Percentiles rank a stretch among this genome's conserved stretches.
phyloP scores from a whole-genome alignment of 2,888 invertebrate species.

The Protophormia terraenovae region DNA sequence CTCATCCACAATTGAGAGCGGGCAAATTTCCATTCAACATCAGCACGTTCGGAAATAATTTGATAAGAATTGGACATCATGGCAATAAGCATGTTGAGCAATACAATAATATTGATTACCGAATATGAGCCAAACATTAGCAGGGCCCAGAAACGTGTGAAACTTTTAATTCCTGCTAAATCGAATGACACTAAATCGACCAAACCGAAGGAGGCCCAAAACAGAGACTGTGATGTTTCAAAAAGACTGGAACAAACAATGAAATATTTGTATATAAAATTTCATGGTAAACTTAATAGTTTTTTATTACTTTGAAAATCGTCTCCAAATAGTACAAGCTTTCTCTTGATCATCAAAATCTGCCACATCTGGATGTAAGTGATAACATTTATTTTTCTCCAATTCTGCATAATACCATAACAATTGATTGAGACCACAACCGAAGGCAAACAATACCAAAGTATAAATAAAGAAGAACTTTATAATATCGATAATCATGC shows the following conservation, averaged over 20 bases:
- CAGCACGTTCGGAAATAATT: slow-evolving; percentile 97
- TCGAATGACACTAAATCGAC: slow-evolving; percentile 97
- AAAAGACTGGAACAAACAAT: slow-evolving; percentile 95
- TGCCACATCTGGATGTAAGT: slow-evolving; percentile 86
- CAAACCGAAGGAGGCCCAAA: slow-evolving; percentile 99
- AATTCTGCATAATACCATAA: slow-evolving; percentile 96
- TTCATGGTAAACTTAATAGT: too few relatives aligned
- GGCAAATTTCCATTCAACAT: slow-evolving; percentile 98
- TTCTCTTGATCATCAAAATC: slow-evolving; percentile 93
- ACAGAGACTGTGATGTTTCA: slow-evolving; percentile 97
- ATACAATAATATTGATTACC: slow-evolving; percentile 97
- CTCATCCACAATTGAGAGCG: slow-evolving; percentile 98
- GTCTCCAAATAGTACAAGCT: slow-evolving; percentile 92
- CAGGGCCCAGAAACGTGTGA: slow-evolving; percentile 97
- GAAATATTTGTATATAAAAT: too few relatives aligned
- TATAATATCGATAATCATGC: slow-evolving; percentile 96
- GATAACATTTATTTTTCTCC: slow-evolving; percentile 93
- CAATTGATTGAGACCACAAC: slow-evolving; percentile 96
- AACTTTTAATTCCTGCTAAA: slow-evolving; percentile 95
- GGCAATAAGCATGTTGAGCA: slow-evolving; percentile 98
- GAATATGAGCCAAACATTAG: slow-evolving; percentile 99
- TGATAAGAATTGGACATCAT: slow-evolving; percentile 99
- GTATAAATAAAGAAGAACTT: slow-evolving; percentile 98
- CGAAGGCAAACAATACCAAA: slow-evolving; percentile 95
- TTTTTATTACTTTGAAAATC: slow-evolving; percentile 96